Base-by-base conservation (phyloP, 2,113 vertebrate species). In the Rhadina sibilatrix region DNA sequence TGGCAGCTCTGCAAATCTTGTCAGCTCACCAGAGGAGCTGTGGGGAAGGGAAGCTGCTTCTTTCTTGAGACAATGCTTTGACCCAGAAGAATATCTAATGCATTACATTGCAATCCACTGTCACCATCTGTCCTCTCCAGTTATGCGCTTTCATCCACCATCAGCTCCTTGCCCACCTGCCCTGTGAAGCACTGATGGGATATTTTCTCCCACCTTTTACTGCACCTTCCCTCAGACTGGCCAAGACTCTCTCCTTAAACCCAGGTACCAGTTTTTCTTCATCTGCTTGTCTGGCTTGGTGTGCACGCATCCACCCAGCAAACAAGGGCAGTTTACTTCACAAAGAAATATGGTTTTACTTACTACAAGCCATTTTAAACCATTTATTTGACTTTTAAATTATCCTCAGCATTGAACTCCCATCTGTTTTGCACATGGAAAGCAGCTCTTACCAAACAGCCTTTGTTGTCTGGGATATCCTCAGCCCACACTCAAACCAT, bases 381-480 rank as follows among this genome's bases (percentile, higher is more conserved):
- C 11, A 59, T 85, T 93, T 57, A 66, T 95, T 95, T 93, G 63
- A 88, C 78, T 97, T 95, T 88, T 56, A 92, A 97, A 93, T 92
- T 65, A 90, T 59, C 56, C 68, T 90, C 49, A 44, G 91, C 68
- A 28, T 4, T 86, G 75, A 96, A 75, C 52, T 57, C 46, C 90
- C 79, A 74, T 96, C 93, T 96, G 87, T 63, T 88, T 80, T 94
- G 79, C 87, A 94, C 79, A 93, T 92, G 93, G 85, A 80, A 90
- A 63, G 68, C 71, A 60, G 71, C 60, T 40, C 68, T 88, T 88
- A 80, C 71, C 76, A 88, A 94, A 80, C 27, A 56, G 59, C 35
- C 59, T 85, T 95, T 89, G 77, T 74, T 93, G 81, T 76, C 63
- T 91, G 75, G 50, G 87, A 57, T 83, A 64, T 72, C 78, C 56